These are phyloP conservation scores for Sclerodermus sp. DNA, from an alignment of 2,888 invertebrate genomes.

Conservation along the genomic window DNA sequence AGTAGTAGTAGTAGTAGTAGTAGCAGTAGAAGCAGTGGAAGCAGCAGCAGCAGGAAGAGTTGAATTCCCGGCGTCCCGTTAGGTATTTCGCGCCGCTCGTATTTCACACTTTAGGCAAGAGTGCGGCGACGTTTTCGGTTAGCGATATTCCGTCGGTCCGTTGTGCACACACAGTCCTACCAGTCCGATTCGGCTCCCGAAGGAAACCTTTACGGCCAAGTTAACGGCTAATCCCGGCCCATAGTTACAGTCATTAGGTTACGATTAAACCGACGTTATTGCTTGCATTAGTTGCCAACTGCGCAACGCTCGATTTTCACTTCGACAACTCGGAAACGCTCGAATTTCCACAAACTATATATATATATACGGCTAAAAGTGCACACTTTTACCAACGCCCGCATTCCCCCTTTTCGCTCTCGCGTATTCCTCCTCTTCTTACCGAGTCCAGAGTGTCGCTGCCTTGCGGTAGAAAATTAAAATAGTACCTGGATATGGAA, in stretches of 20 bases:
- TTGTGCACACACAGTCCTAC: slow-evolving; percentile 13
- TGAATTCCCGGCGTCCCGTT: slow-evolving; percentile 8
- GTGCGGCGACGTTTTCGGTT: slow-evolving; percentile 21
- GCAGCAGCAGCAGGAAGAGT: slow-evolving; percentile 1
- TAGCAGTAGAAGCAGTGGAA: no score
- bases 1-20: not conserved
- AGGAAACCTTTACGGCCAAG: slow-evolving; percentile 41
- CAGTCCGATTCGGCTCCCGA: no score
- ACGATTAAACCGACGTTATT: slow-evolving; percentile 45
- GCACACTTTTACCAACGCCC: no score
- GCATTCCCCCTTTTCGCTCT: no score
- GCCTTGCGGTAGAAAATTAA: no score
- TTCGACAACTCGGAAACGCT: not conserved
- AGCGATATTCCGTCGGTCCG: slow-evolving; percentile 19
- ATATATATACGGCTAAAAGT: not conserved
- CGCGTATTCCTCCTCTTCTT: not conserved
- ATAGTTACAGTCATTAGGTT: slow-evolving; percentile 43
- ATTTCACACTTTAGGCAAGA: slow-evolving; percentile 26
- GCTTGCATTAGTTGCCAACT: slow-evolving; percentile 41
- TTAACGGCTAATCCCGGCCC: slow-evolving; percentile 42
- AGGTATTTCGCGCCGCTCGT: slow-evolving; percentile 19
- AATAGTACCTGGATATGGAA: not conserved
- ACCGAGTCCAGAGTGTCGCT: not conserved
- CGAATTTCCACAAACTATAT: not conserved
- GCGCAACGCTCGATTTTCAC: slow-evolving; percentile 19